phyloP scores from a whole-genome alignment of 2,888 invertebrate genomes.

The Prosopocoilus inquinatus region DNA sequence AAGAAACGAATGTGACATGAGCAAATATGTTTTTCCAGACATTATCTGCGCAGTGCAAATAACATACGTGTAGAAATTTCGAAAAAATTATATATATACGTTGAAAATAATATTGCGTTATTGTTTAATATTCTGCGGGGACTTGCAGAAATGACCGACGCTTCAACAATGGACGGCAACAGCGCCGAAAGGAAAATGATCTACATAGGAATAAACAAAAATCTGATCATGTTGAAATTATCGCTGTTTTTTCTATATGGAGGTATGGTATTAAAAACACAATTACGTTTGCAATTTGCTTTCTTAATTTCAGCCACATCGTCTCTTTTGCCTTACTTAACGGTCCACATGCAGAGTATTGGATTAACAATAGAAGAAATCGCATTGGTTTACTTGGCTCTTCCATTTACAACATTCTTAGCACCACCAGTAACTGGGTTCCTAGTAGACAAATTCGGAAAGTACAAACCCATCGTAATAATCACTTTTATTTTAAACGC shows the following conservation, averaged over 20 bases:
- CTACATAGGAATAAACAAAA: constrained; percentile 59
- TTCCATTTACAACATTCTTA: constrained; percentile 83
- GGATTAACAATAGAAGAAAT: constrained; percentile 85
- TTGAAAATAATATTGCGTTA: background rate
- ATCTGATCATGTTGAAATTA: constrained; percentile 77
- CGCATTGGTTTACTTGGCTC: constrained; percentile 80
- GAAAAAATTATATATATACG: no score
- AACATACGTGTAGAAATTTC: background rate
- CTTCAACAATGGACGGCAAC: constrained; percentile 11
- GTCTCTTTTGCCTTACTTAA: constrained; percentile 79
- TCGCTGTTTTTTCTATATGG: constrained; percentile 82
- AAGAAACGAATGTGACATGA: background rate
- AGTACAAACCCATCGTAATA: constrained; percentile 81
- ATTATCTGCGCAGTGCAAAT: constrained; percentile 5
- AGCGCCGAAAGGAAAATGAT: constrained; percentile 11
- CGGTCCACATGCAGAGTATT: constrained; percentile 88
- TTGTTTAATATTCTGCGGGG: background rate
- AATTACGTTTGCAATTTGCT: background rate
- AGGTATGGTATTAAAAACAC: constrained; percentile 52
- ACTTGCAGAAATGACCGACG: constrained; percentile 13
- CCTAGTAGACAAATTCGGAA: constrained; percentile 82
- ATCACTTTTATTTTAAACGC: constrained; percentile 75
- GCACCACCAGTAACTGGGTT: constrained; percentile 83
- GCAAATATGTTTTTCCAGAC: constrained; percentile 8
- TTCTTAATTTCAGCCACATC: constrained; percentile 63